Evolutionary conservation across 2,797 vertebrate genomes (phyloP).

Genomic region (Pangasius krempfi): DNA sequence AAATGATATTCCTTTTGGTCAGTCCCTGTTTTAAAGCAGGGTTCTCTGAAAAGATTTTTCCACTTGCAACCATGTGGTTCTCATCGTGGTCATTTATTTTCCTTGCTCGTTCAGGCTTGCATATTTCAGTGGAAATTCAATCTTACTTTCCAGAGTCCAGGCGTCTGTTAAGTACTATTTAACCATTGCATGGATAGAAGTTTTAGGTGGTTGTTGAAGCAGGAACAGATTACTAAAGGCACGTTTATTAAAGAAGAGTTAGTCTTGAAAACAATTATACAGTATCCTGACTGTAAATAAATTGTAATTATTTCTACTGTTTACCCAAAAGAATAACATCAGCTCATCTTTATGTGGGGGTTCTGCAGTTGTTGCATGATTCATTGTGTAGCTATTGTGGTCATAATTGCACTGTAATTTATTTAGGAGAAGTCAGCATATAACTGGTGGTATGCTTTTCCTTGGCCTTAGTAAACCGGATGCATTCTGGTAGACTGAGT

Average conservation of each 20-base stretch:
- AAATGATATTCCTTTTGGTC: slow-evolving; percentile 34
- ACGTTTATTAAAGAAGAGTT: neutral
- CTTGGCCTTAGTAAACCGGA: slow-evolving; percentile 47
- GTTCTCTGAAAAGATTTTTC: slow-evolving; percentile 30
- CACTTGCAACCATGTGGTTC: slow-evolving; percentile 74
- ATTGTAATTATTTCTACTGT: neutral
- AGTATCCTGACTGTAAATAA: neutral
- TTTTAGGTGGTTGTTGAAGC: slow-evolving; percentile 40
- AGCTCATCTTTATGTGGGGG: neutral
- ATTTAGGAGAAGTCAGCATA: slow-evolving; percentile 13
- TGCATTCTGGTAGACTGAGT: slow-evolving; percentile 46
- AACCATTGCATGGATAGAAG: slow-evolving; percentile 10
- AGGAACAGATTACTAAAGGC: slow-evolving; percentile 42
- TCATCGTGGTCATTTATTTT: slow-evolving; percentile 71
- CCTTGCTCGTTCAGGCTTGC: slow-evolving; percentile 60
- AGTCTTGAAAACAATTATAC: neutral
- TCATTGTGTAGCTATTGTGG: neutral
- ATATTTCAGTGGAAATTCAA: slow-evolving; percentile 72
- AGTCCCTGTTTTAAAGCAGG: slow-evolving; percentile 32
- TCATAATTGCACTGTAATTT: slow-evolving; percentile 17
- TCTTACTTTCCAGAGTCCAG: slow-evolving; percentile 56
- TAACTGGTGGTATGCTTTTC: slow-evolving; percentile 44
- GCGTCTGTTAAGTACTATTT: slow-evolving; percentile 30
- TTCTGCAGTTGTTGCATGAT: neutral
- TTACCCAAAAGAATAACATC: neutral